Percentiles rank a stretch among this genome's conserved stretches.
phyloP scores from a whole-genome alignment of 2,113 vertebrate species.

The Cebus imitator region DNA sequence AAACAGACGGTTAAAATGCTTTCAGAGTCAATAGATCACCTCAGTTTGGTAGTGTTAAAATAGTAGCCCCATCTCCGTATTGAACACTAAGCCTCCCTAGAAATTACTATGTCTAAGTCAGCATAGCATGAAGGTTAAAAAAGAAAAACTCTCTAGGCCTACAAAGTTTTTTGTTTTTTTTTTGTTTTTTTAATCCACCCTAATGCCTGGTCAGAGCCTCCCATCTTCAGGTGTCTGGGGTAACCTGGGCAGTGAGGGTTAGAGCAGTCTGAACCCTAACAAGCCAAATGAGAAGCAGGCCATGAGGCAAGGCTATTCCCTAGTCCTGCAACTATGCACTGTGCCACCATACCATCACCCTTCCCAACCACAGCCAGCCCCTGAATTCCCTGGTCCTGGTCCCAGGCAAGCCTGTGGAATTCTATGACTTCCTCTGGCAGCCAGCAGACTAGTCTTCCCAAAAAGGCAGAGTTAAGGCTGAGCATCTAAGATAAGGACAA shows the following conservation, averaged over 20 bases:
- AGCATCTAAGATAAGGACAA: background rate
- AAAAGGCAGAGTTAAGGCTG: background rate
- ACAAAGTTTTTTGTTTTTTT: background rate
- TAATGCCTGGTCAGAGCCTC: background rate
- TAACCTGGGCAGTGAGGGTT: background rate
- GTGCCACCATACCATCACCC: background rate
- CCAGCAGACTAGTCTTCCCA: constrained; percentile 23
- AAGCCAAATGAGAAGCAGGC: background rate
- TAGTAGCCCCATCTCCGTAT: background rate
- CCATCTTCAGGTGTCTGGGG: background rate
- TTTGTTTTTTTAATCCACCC: background rate
- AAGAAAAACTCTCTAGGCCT: background rate
- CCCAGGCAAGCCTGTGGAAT: background rate
- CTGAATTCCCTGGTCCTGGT: background rate
- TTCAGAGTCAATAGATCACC: background rate
- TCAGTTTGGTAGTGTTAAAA: constrained; percentile 1
- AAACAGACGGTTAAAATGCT: background rate
- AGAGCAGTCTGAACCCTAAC: background rate
- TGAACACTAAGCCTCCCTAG: background rate
- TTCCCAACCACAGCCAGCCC: background rate
- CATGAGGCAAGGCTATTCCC: background rate
- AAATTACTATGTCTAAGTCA: constrained; percentile 6
- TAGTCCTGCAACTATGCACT: background rate
- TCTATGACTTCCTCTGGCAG: constrained; percentile 51
- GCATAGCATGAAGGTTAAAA: background rate